phyloP scores from a whole-genome alignment of 2,113 vertebrate species.

The Calcarius ornatus region DNA sequence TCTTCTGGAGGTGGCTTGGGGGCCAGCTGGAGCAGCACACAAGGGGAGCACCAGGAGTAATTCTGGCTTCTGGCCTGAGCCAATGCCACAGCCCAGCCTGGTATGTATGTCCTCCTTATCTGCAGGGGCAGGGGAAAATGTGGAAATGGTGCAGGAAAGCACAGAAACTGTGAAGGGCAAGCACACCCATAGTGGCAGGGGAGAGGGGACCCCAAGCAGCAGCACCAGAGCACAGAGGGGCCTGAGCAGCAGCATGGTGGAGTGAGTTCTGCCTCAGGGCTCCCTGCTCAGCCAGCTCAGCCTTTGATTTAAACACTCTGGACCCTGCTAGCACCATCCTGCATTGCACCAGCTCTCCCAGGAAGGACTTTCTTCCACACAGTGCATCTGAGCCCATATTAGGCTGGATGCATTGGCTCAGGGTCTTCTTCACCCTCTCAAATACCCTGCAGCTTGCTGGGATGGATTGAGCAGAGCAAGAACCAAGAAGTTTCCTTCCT shows the following conservation, averaged over 20 bases:
- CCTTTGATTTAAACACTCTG: not conserved
- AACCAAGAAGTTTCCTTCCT: not conserved
- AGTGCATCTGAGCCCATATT: not conserved
- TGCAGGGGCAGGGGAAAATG: not conserved
- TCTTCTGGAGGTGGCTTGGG: not conserved
- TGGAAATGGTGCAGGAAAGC: not conserved
- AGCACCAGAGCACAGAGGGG: fast-evolving
- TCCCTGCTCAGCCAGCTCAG: not conserved
- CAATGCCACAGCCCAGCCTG: not conserved
- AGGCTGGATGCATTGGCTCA: not conserved
- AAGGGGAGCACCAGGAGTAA: not conserved
- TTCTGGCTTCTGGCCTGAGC: not conserved
- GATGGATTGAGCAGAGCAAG: not conserved
- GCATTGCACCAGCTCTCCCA: not conserved
- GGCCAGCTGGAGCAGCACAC: fast-evolving
- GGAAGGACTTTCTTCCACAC: fast-evolving
- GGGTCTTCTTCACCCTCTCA: not conserved
- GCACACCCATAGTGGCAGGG: fast-evolving
- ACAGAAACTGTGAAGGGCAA: not conserved
- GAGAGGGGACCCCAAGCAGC: not conserved
- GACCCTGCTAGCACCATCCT: not conserved
- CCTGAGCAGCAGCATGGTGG: not conserved
- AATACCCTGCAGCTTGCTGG: not conserved
- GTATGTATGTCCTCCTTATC: not conserved
- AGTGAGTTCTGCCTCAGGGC: not conserved